Base-by-base conservation (phyloP, 2,113 vertebrate species). In the Gopherus flavomarginatus region DNA sequence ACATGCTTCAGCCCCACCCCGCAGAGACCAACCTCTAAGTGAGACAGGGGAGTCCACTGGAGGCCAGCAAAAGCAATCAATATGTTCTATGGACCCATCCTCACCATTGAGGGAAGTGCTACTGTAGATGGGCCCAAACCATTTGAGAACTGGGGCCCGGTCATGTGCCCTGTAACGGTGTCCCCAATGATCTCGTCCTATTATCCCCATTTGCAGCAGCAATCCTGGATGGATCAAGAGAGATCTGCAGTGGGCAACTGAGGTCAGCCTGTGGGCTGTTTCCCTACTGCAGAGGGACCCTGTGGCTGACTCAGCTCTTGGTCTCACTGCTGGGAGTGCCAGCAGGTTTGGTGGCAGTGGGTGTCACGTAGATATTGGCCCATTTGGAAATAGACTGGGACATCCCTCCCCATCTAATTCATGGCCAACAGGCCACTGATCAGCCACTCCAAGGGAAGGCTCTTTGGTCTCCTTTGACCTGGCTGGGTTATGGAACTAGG, bases 111-210 rank as follows among this genome's bases (percentile, higher is more conserved):
- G 65, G 16, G 35, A n/a, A 69, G 65, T n/a, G 65, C 35, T n/a
- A n/a, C 17, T n/a, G 65, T 69, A 16, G 35, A n/a, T 69, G 65
- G 65, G 17, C 35, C 65, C 35, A n/a, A 69, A 69, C 6, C 17
- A 21, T 21, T 69, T 19, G 35, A 69, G 65, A 17, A 31, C 65
- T 16, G 14, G 31, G 65, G 65, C 35, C 65, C 8, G 7, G 65
- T 69, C 1, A 6, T 19, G 16, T 8, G 1, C 35, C 35, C 65
- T 21, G 35, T 21, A 19, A 16, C 2, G 0, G 29, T 8, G 35
- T n/a, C 35, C 16, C 65, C n/a, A 8, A 5, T 8, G 65, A n/a
- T n/a, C 35, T 31, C 7, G 7, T 21, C 65, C 35, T 35, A n/a
- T 35, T 35, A 21, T 17, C 65, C 62, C 29, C 17, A 5, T 69